phyloP scores from a whole-genome alignment of 2,888 invertebrate genomes.

The Xanthorhoe spadicearia region DNA sequence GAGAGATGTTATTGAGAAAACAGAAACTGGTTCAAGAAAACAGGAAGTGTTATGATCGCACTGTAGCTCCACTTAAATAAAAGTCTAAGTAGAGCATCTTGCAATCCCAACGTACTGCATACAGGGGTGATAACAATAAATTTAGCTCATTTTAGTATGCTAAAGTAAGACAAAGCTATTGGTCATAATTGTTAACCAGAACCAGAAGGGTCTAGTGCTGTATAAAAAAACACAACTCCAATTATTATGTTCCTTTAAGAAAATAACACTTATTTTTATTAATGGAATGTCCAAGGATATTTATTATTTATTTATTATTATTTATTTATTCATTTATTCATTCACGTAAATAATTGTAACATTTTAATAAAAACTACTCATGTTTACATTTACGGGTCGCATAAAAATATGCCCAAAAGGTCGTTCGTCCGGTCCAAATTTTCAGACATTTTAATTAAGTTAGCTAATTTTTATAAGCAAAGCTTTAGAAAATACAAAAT shows the following conservation, averaged over 20 bases:
- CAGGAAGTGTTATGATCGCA: slow-evolving; percentile 6
- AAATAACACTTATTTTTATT: too few relatives aligned
- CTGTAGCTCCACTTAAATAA: slow-evolving; percentile 13
- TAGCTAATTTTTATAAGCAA: slow-evolving; percentile 40
- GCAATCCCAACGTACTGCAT: slow-evolving; percentile 50
- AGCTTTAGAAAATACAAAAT: slow-evolving; percentile 36
- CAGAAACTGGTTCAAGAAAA: slow-evolving; percentile 12
- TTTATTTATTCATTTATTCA: too few relatives aligned
- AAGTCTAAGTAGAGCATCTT: slow-evolving; percentile 50
- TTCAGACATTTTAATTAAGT: slow-evolving; percentile 56
- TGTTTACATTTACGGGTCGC: not conserved
- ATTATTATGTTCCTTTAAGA: too few relatives aligned
- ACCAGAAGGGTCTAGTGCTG: too few relatives aligned
- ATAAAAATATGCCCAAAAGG: slow-evolving; percentile 27
- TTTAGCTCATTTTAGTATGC: slow-evolving; percentile 62
- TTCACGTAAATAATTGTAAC: too few relatives aligned
- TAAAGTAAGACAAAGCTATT: slow-evolving; percentile 53
- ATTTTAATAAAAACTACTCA: not conserved
- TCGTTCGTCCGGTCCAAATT: slow-evolving; percentile 49
- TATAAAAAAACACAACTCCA: too few relatives aligned
- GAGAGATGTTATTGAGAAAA: slow-evolving; percentile 9
- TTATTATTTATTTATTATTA: too few relatives aligned
- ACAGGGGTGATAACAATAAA: slow-evolving; percentile 70
- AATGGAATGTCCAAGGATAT: too few relatives aligned
- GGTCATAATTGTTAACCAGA: slow-evolving; percentile 45